Conservation (phyloP, 2,888 invertebrate genomes). For the Ecliptopera silaceata region DNA sequence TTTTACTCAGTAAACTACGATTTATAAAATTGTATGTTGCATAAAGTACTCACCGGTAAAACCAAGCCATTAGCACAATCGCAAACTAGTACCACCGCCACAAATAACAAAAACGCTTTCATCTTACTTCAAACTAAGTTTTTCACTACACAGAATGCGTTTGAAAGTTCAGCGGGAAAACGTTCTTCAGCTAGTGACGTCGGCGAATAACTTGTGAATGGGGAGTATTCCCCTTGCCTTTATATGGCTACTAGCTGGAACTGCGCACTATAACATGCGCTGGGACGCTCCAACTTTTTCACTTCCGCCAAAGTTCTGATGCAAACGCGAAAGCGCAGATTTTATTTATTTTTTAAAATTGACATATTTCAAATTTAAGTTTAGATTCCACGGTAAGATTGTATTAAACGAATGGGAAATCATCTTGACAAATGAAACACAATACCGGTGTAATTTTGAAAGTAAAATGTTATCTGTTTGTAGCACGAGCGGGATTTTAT, state of each 20-base stretch:
- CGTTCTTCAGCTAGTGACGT: constrained; percentile 52
- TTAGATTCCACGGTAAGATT: constrained; percentile 22
- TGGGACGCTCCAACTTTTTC: constrained; percentile 38
- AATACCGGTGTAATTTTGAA: constrained; percentile 40
- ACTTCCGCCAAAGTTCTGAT: constrained; percentile 30
- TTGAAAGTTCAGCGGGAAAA: constrained; percentile 49
- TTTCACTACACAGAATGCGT: constrained; percentile 56
- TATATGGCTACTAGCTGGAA: constrained; percentile 64
- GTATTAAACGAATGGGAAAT: constrained; percentile 25
- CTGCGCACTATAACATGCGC: constrained; percentile 77
- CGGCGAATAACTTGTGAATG: constrained; percentile 71
- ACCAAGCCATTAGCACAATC: constrained; percentile 61
- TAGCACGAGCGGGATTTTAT: constrained; percentile 68
- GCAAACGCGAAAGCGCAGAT: neutral
- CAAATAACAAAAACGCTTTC: constrained; percentile 60
- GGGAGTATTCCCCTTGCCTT: constrained; percentile 64
- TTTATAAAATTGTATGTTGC: too few species aligned
- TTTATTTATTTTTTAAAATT: constrained; percentile 20
- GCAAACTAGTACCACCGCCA: constrained; percentile 58
- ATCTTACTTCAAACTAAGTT: constrained; percentile 53
- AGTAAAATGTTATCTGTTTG: constrained; percentile 60
- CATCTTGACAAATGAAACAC: constrained; percentile 42
- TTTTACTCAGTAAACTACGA: too few species aligned
- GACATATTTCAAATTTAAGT: constrained; percentile 24
- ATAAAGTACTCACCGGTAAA: constrained; percentile 64